Conservation (phyloP, 1,140 invertebrate genomes). For the Sycophaga agraensis region DNA sequence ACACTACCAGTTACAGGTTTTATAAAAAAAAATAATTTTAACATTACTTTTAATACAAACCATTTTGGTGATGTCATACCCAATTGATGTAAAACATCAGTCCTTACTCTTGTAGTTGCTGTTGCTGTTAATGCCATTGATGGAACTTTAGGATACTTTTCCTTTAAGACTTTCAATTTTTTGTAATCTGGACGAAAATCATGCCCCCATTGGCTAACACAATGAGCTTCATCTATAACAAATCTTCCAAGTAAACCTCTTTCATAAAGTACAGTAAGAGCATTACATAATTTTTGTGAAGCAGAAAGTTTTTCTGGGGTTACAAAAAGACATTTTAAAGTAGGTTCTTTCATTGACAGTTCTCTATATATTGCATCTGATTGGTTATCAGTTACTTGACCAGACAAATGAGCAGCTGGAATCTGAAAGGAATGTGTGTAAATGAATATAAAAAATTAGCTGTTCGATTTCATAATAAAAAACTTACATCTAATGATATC, state of each 20-base stretch:
- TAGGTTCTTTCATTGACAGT: slow-evolving; percentile 62
- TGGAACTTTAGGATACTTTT: slow-evolving; percentile 64
- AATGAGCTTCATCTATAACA: slow-evolving; percentile 94
- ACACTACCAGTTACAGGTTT: too few species aligned
- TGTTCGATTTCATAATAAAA: not conserved
- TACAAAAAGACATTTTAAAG: slow-evolving; percentile 87
- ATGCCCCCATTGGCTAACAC: slow-evolving; percentile 96
- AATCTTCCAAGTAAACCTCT: slow-evolving; percentile 61
- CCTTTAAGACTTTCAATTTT: slow-evolving; percentile 67
- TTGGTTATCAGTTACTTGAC: slow-evolving; percentile 64
- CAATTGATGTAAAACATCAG: slow-evolving; percentile 88
- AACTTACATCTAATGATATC: slow-evolving; percentile 73
- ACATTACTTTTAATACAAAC: slow-evolving; percentile 57
- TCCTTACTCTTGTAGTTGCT: slow-evolving; percentile 81
- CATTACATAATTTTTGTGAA: slow-evolving; percentile 66
- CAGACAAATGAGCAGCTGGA: slow-evolving; percentile 73
- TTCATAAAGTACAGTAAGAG: slow-evolving; percentile 59
- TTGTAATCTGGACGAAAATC: slow-evolving; percentile 94
- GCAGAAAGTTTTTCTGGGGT: slow-evolving; percentile 92
- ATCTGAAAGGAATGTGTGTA: slow-evolving; percentile 64
- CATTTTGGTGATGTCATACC: slow-evolving; percentile 79
- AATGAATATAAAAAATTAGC: too few species aligned
- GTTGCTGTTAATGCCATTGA: slow-evolving; percentile 79
- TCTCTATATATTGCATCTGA: slow-evolving; percentile 69
- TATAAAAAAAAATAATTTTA: too few species aligned